Percentiles rank a stretch among this genome's conserved stretches.
phyloP scores from a whole-genome alignment of 2,888 invertebrate genomes.

The Ceriagrion tenellum region DNA sequence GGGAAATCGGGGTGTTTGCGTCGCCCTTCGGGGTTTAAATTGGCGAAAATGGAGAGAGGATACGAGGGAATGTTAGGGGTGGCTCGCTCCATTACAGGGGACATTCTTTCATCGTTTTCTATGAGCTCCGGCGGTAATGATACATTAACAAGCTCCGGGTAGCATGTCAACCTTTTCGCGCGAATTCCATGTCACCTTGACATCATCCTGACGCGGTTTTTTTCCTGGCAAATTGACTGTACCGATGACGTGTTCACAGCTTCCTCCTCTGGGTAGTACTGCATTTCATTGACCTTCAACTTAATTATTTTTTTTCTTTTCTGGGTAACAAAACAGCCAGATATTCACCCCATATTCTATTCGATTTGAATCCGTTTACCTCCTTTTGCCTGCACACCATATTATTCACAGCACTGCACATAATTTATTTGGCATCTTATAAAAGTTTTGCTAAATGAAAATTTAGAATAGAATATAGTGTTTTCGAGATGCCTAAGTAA shows the following conservation, averaged over 20 bases:
- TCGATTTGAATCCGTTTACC: too few relatives aligned
- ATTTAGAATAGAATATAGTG: too few relatives aligned
- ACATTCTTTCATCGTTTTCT: neutral
- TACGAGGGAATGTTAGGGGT: neutral
- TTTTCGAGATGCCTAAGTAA: too few relatives aligned
- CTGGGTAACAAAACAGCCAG: too few relatives aligned
- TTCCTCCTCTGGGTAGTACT: too few relatives aligned
- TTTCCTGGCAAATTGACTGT: neutral
- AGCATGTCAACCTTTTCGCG: neutral
- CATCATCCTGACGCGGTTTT: neutral
- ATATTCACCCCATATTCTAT: too few relatives aligned
- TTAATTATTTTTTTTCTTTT: too few relatives aligned
- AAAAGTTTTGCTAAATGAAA: too few relatives aligned
- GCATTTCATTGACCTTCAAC: too few relatives aligned
- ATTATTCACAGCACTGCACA: too few relatives aligned
- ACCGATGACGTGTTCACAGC: neutral
- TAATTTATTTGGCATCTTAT: too few relatives aligned
- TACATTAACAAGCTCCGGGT: neutral
- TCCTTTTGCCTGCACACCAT: too few relatives aligned
- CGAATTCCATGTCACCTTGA: neutral
- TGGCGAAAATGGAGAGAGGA: neutral
- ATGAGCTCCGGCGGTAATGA: neutral
- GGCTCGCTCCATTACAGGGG: neutral
- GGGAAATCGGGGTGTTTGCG: neutral
- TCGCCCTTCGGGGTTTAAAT: neutral